Conservation (phyloP, 37 sponge, comb jelly and placozoan species). For the Amphimedon queenslandica region DNA sequence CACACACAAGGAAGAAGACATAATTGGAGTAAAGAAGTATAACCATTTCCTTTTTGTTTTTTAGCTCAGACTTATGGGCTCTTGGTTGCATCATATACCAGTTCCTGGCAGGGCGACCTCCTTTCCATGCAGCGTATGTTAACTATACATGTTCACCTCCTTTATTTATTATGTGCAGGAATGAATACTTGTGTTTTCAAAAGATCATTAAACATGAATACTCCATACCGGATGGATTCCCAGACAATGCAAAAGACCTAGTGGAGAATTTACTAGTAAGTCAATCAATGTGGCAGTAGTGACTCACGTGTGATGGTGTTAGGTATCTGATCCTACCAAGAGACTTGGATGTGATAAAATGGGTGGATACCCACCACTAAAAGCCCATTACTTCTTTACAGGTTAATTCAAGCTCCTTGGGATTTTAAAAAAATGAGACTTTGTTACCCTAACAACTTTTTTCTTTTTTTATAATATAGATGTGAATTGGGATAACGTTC, state of each 20-base stretch:
- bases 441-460: background rate
- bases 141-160: background rate
- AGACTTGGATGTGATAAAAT: slow-evolving; percentile 78
- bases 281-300: background rate
- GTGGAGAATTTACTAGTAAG: slow-evolving; percentile 76
- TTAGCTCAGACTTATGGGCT: slow-evolving; percentile 94
- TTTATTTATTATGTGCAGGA: slow-evolving; percentile 48
- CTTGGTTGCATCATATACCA: slow-evolving; percentile 93
- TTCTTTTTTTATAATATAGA: slow-evolving; percentile 29
- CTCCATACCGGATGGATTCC: slow-evolving; percentile 83
- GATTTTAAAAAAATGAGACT: background rate
- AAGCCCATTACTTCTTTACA: slow-evolving; percentile 74
- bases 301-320: background rate
- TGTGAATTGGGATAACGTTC: slow-evolving; percentile 79
- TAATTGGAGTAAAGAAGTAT: too few relatives aligned
- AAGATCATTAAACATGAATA: slow-evolving; percentile 88
- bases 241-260: slow-evolving; percentile 70
- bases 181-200: slow-evolving; percentile 96
- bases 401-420: slow-evolving; percentile 4
- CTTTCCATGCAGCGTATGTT: slow-evolving; percentile 91
- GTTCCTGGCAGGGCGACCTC: slow-evolving; percentile 86
- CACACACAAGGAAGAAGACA: too few relatives aligned
- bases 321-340: slow-evolving; percentile 76
- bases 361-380: slow-evolving; percentile 80
- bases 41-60: too few relatives aligned